A percentile compares a stretch with the other conserved stretches of the same genome.
Conservation (phyloP, 2,113 vertebrate genomes). For the Physeter macrocephalus region DNA sequence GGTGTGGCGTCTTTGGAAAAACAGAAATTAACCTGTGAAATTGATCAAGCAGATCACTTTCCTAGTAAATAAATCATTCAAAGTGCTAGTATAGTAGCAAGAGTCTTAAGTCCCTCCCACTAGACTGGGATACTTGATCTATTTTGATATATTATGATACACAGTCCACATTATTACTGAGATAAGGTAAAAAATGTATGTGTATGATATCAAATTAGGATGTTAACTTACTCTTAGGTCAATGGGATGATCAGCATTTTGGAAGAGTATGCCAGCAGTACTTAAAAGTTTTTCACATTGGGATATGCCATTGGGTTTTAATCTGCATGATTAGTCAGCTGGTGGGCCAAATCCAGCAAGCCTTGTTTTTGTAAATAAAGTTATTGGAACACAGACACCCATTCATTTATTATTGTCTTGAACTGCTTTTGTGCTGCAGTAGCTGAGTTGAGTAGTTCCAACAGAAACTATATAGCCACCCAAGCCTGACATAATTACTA, state of each 20-base stretch:
- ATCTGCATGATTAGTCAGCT: not conserved
- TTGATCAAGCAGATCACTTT: not conserved
- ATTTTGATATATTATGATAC: not conserved
- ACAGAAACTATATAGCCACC: not conserved
- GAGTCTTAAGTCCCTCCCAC: not conserved
- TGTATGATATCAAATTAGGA: not conserved
- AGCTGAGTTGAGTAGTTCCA: not conserved
- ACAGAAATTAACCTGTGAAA: not conserved
- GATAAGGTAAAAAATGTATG: not conserved
- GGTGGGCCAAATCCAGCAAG: not conserved
- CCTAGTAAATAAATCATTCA: not conserved
- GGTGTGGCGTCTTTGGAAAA: not conserved
- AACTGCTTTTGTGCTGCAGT: not conserved
- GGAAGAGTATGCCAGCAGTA: not conserved
- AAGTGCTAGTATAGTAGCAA: not conserved
- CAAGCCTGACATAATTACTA: not conserved
- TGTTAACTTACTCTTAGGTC: not conserved
- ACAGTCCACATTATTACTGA: not conserved
- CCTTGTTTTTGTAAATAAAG: not conserved
- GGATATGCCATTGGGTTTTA: not conserved
- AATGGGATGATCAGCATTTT: not conserved
- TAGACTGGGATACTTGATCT: not conserved
- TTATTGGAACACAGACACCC: not conserved
- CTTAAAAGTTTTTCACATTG: not conserved
- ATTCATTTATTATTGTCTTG: not conserved